Evolutionary conservation across 2,888 invertebrate genomes (phyloP).

Genomic region (Tipula confusa): DNA sequence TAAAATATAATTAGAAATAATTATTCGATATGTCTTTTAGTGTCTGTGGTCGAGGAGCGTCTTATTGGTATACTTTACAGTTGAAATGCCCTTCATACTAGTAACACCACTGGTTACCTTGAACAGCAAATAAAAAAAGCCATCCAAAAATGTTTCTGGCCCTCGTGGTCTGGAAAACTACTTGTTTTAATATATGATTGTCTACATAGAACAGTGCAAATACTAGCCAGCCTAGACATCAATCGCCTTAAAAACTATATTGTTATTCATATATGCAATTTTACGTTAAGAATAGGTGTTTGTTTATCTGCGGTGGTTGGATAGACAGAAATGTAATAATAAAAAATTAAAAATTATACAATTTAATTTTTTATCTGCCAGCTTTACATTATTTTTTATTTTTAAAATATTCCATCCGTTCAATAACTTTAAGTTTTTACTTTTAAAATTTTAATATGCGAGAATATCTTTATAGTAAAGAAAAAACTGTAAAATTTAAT

Average conservation of each 20-base stretch:
- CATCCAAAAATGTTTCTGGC: no score
- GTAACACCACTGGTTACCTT: no score
- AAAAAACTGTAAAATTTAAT: background rate
- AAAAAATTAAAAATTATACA: background rate
- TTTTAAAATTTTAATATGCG: background rate
- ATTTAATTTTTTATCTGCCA: background rate
- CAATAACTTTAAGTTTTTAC: background rate
- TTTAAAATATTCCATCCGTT: background rate
- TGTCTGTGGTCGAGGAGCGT: no score
- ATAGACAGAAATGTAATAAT: background rate
- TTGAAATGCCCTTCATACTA: no score
- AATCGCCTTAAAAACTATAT: no score
- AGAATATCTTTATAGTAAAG: background rate
- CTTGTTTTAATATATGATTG: no score
- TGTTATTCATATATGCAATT: background rate
- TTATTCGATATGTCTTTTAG: no score
- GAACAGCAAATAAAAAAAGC: no score
- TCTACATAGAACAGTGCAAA: no score
- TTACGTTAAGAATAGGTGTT: background rate
- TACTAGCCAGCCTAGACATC: no score
- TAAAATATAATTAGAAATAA: background rate
- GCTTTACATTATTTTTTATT: background rate
- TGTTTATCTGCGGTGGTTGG: background rate
- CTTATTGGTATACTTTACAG: no score
- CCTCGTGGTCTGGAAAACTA: no score